A percentile compares a stretch with the other conserved stretches of the same genome.
Evolutionary conservation across 2,888 invertebrate species (phyloP).

Genomic region (Euproctis similis): DNA sequence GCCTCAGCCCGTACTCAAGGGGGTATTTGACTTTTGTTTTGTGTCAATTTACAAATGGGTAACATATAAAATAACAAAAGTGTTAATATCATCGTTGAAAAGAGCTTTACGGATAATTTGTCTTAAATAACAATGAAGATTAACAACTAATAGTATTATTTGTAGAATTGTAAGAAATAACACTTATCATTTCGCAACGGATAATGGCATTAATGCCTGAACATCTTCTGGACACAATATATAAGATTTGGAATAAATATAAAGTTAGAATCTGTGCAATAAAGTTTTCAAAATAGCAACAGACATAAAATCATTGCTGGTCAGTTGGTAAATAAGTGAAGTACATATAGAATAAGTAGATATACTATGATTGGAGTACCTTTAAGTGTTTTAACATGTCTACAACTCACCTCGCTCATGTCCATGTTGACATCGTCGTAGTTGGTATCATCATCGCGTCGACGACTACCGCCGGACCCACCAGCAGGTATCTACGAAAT

Average conservation of each 20-base stretch:
- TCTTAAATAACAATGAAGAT: constrained; percentile 21
- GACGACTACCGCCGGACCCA: constrained; percentile 31
- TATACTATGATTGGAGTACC: no score
- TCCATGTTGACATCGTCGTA: constrained; percentile 88
- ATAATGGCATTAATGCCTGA: constrained; percentile 13
- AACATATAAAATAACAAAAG: constrained; percentile 76
- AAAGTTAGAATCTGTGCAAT: no score
- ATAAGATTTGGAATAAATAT: no score
- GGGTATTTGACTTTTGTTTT: constrained; percentile 74
- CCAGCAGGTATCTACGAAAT: constrained; percentile 66
- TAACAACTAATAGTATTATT: no score
- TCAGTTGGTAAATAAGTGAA: constrained; percentile 6
- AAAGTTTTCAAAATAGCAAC: no score
- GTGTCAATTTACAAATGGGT: constrained; percentile 76
- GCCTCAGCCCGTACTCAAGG: constrained; percentile 50
- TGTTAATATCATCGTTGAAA: constrained; percentile 75
- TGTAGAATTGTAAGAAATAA: not conserved
- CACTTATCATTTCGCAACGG: constrained; percentile 1
- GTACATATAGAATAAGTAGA: no score
- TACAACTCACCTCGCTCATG: constrained; percentile 80
- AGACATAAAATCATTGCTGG: constrained; percentile 4
- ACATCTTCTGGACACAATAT: no score
- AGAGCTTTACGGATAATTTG: constrained; percentile 38
- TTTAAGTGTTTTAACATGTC: constrained; percentile 8
- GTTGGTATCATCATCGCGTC: constrained; percentile 78